A percentile compares a stretch with the other conserved stretches of the same genome.
Evolutionary conservation across 2,888 invertebrate genomes (phyloP).

Genomic region (Melanostoma scalare): DNA sequence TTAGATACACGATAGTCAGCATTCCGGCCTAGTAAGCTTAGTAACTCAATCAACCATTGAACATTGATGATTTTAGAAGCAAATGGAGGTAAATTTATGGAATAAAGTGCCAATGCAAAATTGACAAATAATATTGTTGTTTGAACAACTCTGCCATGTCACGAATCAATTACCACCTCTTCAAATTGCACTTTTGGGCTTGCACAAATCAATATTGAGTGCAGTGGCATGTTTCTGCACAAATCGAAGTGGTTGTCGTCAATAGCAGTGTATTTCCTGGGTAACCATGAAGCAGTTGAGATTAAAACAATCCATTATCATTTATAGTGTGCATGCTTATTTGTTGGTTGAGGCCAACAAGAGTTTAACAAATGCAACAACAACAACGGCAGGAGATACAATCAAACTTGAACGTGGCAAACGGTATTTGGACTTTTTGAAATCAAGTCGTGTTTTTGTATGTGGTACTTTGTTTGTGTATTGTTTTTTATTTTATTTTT

Average conservation of each 20-base stretch:
- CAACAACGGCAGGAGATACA: not conserved
- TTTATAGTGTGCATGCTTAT: constrained; percentile 9
- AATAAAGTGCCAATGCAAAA: too few species aligned
- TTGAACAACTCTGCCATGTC: not conserved
- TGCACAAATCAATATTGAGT: not conserved
- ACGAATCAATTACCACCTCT: constrained; percentile 16
- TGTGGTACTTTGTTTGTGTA: constrained; percentile 54
- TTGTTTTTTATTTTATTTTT: constrained; percentile 13
- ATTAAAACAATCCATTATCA: constrained; percentile 24
- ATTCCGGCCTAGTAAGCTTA: too few species aligned
- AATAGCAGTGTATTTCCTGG: not conserved
- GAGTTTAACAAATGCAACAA: not conserved
- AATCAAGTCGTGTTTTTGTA: constrained; percentile 77
- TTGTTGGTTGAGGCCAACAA: constrained; percentile 3
- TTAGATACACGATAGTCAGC: too few species aligned
- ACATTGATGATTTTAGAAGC: too few species aligned
- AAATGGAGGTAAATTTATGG: too few species aligned
- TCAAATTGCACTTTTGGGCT: constrained; percentile 9
- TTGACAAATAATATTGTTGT: too few species aligned
- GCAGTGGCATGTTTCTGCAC: constrained; percentile 13
- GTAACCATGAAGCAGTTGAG: constrained; percentile 26
- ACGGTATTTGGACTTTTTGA: constrained; percentile 76
- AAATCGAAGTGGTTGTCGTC: constrained; percentile 34
- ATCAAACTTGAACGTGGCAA: constrained; percentile 71
- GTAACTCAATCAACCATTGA: too few species aligned